Conservation (phyloP, 2,113 vertebrate species). For the Galeopterus variegatus region DNA sequence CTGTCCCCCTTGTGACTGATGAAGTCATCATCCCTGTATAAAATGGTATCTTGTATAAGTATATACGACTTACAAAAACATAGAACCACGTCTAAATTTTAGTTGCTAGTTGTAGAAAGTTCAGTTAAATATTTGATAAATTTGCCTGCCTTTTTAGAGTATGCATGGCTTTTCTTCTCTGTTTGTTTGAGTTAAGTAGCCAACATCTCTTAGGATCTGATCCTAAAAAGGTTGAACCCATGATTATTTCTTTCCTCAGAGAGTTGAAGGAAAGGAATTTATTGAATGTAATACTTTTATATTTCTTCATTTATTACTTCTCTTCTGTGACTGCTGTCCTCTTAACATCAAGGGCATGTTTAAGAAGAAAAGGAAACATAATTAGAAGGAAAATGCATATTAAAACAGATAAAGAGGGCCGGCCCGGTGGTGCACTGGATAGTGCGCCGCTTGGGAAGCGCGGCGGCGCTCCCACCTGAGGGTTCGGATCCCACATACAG, state of each 20-base stretch:
- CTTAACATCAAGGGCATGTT: background rate
- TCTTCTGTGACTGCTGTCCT: background rate
- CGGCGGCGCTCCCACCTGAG: too few relatives aligned
- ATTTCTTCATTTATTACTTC: background rate
- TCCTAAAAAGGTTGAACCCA: background rate
- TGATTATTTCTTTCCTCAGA: background rate
- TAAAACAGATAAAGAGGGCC: too few relatives aligned
- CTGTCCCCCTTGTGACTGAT: background rate
- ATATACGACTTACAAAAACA: background rate
- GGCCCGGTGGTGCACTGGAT: too few relatives aligned
- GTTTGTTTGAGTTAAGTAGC: background rate
- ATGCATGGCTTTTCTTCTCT: background rate
- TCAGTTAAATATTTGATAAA: background rate
- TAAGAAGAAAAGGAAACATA: constrained; percentile 17
- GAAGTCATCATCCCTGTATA: background rate
- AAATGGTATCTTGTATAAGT: background rate
- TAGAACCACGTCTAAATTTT: background rate
- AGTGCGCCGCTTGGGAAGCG: too few relatives aligned
- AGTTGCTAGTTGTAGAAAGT: background rate
- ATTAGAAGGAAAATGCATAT: constrained; percentile 13
- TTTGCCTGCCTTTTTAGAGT: background rate
- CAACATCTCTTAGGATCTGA: background rate
- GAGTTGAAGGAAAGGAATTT: background rate
- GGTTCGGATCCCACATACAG: too few relatives aligned
- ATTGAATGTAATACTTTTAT: background rate